phyloP scores from a whole-genome alignment of 2,888 invertebrate species.

The Aphrophora alni region DNA sequence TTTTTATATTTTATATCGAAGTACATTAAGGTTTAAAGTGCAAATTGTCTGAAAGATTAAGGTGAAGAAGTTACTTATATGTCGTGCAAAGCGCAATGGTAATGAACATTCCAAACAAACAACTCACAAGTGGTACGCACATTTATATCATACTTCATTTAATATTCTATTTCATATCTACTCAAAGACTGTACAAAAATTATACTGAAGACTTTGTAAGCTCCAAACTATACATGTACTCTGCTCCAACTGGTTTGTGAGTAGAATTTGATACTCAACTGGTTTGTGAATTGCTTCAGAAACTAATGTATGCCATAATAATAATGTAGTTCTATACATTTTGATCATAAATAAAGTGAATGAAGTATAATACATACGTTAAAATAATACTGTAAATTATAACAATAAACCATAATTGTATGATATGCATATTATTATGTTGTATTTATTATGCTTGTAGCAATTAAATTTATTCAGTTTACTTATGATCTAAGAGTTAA shows the following conservation, averaged over 20 bases:
- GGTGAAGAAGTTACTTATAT: not conserved
- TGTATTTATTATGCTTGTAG: not conserved
- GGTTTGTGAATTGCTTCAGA: not conserved
- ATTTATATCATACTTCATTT: not conserved
- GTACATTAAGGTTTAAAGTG: not conserved
- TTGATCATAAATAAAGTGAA: not conserved
- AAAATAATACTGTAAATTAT: not conserved
- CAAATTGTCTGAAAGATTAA: not conserved
- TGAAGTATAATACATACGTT: not conserved
- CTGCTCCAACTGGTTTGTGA: not conserved
- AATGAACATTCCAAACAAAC: not conserved
- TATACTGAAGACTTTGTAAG: not conserved
- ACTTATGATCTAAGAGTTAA: not conserved
- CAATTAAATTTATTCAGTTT: not conserved
- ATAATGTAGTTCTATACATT: not conserved
- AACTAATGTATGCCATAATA: not conserved
- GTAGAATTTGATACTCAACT: not conserved
- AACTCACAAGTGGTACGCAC: not conserved
- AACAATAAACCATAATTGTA: not conserved
- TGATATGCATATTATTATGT: not conserved
- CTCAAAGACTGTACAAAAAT: not conserved
- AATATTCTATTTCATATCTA: not conserved
- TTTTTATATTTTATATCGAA: not conserved
- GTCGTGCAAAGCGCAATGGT: not conserved
- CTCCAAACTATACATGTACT: too few species aligned